A percentile compares a stretch with the other conserved stretches of the same genome.
Evolutionary conservation across 2,113 vertebrate genomes (phyloP).

Genomic region (Calyptomena viridis): DNA sequence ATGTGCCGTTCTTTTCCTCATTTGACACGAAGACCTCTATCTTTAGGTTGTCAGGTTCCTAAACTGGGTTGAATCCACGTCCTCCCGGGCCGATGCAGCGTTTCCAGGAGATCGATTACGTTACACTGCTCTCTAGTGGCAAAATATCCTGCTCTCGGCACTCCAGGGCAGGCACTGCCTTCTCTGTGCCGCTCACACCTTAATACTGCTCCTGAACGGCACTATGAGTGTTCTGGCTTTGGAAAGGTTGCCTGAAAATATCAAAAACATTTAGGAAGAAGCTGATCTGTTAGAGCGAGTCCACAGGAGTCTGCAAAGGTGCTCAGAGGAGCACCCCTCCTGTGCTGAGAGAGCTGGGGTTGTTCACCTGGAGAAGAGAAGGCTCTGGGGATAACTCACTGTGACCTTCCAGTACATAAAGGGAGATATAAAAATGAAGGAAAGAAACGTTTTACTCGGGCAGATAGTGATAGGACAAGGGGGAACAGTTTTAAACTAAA

Average conservation of each 20-base stretch:
- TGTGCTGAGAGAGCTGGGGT: neutral
- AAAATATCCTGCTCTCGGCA: fast-evolving
- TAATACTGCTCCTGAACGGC: neutral
- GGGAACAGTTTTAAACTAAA: neutral
- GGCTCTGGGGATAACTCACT: neutral
- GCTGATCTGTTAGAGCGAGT: neutral
- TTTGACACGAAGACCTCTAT: neutral
- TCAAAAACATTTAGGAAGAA: neutral
- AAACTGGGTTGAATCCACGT: fast-evolving
- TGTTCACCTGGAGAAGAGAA: neutral
- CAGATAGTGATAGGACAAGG: neutral
- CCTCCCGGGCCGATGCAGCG: fast-evolving
- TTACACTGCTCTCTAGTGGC: constrained; percentile 53
- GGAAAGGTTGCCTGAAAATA: neutral
- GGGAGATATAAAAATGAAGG: neutral
- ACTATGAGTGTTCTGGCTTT: neutral
- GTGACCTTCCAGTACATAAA: neutral
- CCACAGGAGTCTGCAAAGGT: neutral
- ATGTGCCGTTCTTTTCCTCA: fast-evolving
- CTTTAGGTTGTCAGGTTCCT: too few relatives aligned
- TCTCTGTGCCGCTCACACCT: neutral
- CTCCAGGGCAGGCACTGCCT: neutral
- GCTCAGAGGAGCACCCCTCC: neutral
- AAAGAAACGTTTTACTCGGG: neutral
- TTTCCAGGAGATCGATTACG: neutral